Percentiles rank a stretch among this genome's conserved stretches.
phyloP scores from a whole-genome alignment of 1,140 invertebrate species.

The Rhyzopertha dominica region DNA sequence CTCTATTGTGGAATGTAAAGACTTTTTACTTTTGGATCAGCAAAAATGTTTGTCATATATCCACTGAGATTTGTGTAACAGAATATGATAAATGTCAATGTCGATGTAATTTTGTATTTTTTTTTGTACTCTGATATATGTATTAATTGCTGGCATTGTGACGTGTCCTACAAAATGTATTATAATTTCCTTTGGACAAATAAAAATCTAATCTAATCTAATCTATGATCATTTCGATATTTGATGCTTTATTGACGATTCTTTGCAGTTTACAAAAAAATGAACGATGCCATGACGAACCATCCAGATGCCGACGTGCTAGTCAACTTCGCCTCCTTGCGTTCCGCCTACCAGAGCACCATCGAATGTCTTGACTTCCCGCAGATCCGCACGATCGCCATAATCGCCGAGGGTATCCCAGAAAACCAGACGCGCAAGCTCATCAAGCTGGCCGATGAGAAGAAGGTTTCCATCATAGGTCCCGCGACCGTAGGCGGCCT shows the following conservation, averaged over 20 bases:
- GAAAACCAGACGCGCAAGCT: slow-evolving; percentile 97
- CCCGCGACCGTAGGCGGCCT: slow-evolving; percentile 98
- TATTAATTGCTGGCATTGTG: too few species aligned
- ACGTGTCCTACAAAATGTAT: too few species aligned
- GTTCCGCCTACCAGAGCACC: slow-evolving; percentile 97
- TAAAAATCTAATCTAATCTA: too few species aligned
- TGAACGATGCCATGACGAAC: slow-evolving; percentile 93
- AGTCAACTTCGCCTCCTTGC: slow-evolving; percentile 97
- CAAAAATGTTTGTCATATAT: too few species aligned
- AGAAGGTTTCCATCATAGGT: slow-evolving; percentile 82
- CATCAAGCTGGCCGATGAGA: slow-evolving; percentile 79
- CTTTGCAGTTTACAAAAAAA: slow-evolving; percentile 92
- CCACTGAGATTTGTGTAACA: too few species aligned
- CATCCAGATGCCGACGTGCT: slow-evolving; percentile 92
- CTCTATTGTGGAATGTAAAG: too few species aligned
- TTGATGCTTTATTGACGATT: slow-evolving; percentile 29
- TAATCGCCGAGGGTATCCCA: slow-evolving; percentile 98
- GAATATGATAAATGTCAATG: too few species aligned
- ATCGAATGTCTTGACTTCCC: slow-evolving; percentile 87
- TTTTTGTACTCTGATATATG: too few species aligned
- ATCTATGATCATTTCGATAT: slow-evolving; percentile 7
- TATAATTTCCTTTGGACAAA: too few species aligned
- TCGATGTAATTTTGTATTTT: too few species aligned
- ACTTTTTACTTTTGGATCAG: too few species aligned
- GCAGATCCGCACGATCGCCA: slow-evolving; percentile 94